phyloP scores from a whole-genome alignment of 2,797 vertebrate genomes.

The Bucorvus abyssinicus region DNA sequence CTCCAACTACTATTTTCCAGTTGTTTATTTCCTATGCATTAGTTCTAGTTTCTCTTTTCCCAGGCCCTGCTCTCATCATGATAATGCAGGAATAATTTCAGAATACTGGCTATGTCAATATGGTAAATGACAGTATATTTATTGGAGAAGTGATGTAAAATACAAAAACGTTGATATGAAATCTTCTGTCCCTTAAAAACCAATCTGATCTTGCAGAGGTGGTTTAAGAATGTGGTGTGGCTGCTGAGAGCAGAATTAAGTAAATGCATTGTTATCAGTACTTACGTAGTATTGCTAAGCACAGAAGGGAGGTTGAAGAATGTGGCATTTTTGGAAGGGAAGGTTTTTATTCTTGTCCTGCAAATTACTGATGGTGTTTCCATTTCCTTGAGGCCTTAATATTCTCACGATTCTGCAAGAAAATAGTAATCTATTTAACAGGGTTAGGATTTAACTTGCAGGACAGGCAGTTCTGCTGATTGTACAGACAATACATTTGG shows the following conservation, averaged over 20 bases:
- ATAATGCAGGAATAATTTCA: background rate
- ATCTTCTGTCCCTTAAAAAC: background rate
- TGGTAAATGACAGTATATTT: background rate
- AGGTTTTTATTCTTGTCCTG: no score
- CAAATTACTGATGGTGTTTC: no score
- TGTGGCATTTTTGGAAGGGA: no score
- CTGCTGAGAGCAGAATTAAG: background rate
- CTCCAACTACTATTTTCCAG: constrained; percentile 36
- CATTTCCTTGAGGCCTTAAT: no score
- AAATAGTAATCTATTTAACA: background rate
- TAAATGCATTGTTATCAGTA: background rate
- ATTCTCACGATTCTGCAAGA: background rate
- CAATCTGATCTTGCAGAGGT: background rate
- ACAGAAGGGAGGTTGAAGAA: no score
- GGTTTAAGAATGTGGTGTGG: background rate
- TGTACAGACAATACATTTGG: background rate
- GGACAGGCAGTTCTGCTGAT: background rate
- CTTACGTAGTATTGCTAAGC: accelerated
- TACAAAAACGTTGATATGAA: background rate
- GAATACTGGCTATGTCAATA: background rate
- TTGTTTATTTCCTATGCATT: constrained; percentile 9
- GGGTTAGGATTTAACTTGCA: background rate
- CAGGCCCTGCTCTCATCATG: background rate
- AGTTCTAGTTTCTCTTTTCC: constrained; percentile 25
- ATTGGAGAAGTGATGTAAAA: background rate